Conservation (phyloP, 2,797 vertebrate species). For the Chrosomus eos region DNA sequence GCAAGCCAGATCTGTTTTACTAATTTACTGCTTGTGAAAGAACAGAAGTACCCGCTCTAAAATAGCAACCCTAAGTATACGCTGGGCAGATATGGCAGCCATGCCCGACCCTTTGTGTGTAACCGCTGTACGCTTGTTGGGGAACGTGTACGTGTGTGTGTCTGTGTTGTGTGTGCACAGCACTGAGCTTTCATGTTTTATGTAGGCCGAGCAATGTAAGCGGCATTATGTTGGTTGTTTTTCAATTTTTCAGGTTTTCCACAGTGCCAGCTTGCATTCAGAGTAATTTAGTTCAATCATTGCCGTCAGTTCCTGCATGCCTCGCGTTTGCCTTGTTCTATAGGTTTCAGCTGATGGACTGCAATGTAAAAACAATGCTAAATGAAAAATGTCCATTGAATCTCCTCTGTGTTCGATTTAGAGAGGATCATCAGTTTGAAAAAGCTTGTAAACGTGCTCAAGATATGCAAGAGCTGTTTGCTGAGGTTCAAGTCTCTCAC, state of each 20-base stretch:
- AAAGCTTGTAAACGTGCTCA: not conserved
- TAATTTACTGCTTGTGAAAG: constrained; percentile 72
- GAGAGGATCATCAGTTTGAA: not conserved
- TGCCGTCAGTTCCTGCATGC: not conserved
- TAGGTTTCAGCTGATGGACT: not conserved
- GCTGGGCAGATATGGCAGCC: constrained; percentile 68
- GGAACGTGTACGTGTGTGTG: constrained; percentile 47
- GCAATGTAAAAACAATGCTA: not conserved
- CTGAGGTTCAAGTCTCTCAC: too few species aligned
- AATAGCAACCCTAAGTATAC: constrained; percentile 78
- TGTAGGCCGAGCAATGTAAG: constrained; percentile 19
- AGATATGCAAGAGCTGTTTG: too few species aligned
- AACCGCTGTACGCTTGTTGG: constrained; percentile 69
- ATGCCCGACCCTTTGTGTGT: constrained; percentile 72
- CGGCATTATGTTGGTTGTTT: not conserved
- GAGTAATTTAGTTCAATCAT: constrained; percentile 30
- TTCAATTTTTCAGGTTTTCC: not conserved
- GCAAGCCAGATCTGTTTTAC: constrained; percentile 63
- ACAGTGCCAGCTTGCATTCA: constrained; percentile 44
- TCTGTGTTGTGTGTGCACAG: constrained; percentile 2
- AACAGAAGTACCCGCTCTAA: constrained; percentile 70
- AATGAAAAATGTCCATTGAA: not conserved
- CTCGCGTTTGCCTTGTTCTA: not conserved
- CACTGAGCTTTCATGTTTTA: constrained; percentile 56
- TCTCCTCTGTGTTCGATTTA: not conserved